Evolutionary conservation across 1,140 invertebrate genomes (phyloP), one percentile per base, ranked within the genome.

Genomic region (Zaprionus taronus): DNA sequence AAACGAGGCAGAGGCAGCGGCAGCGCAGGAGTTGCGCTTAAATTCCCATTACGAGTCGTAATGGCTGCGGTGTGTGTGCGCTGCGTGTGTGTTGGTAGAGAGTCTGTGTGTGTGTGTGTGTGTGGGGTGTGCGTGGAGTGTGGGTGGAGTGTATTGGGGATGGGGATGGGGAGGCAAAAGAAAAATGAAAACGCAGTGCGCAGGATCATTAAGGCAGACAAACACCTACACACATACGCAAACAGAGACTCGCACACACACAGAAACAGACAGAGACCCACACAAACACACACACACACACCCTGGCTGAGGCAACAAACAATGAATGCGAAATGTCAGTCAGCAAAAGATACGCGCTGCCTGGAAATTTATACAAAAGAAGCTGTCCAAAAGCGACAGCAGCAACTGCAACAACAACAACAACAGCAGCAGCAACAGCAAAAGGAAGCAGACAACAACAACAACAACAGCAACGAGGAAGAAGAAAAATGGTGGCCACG

Each of bases 21-120:
- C 63, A 66, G 67, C 73, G 81, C 85, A 73, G 78, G 69, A 86
- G 83, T 72, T 84, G 85, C 79, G 79, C 85, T 89, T 89, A 89
- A 89, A 89, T 90, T 89, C 84, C 85, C 84, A 89, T 89, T 89
- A 89, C 85, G 83, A 82, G 65, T 72, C 84, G 87, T 89, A 89
- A 89, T 89, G 84, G 84, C 81, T 89, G 84, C 76, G 82, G 82
- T 83, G 69, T 80, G 68, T 55, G 77, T 68, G 41, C 41, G 41
- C 31, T 51, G 55, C 44, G 60, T 80, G 68, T 61, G 70, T 76
- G 65, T 69, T 34, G 9, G 31, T 34, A 34, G 75, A 34, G 75
- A 44, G 31, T 61, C 49, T 70, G 75, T 65, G 57, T 49, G 71
- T 56, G 55, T 51, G 31, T 61, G 31, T 47, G 47, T 26, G 41